Conservation (phyloP, 2,888 invertebrate species). For the Tricholauxania praeusta region DNA sequence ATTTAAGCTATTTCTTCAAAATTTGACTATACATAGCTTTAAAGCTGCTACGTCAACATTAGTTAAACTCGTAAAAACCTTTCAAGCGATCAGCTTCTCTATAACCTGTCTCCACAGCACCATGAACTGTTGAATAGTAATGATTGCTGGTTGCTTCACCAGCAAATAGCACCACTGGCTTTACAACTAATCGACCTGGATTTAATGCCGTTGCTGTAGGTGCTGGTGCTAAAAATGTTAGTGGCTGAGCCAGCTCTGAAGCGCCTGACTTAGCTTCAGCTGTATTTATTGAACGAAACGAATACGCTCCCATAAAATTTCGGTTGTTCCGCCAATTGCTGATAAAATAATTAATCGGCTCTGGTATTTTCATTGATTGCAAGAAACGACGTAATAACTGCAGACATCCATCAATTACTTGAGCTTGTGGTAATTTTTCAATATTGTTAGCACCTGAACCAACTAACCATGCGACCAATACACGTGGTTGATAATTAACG, state of each 20-base stretch:
- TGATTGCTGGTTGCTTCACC: slow-evolving; percentile 77
- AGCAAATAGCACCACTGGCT: slow-evolving; percentile 73
- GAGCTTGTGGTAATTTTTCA: slow-evolving; percentile 71
- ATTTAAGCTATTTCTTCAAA: too few relatives aligned
- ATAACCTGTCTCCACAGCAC: slow-evolving; percentile 78
- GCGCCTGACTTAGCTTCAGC: slow-evolving; percentile 70
- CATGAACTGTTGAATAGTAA: slow-evolving; percentile 76
- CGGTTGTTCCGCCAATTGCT: slow-evolving; percentile 75
- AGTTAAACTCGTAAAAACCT: slow-evolving; percentile 30
- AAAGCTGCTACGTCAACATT: too few relatives aligned
- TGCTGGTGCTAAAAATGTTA: slow-evolving; percentile 46
- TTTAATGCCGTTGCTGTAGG: background rate
- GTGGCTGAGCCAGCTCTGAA: slow-evolving; percentile 70
- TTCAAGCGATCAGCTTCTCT: slow-evolving; percentile 71
- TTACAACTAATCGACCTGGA: slow-evolving; percentile 47
- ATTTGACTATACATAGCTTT: too few relatives aligned
- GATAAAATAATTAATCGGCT: slow-evolving; percentile 60
- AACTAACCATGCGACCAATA: slow-evolving; percentile 76
- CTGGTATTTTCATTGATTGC: slow-evolving; percentile 47
- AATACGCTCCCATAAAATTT: slow-evolving; percentile 74
- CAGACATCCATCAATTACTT: slow-evolving; percentile 55
- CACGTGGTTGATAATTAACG: slow-evolving; percentile 73
- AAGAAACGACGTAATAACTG: slow-evolving; percentile 55
- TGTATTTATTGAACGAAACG: slow-evolving; percentile 71
- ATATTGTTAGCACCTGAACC: slow-evolving; percentile 72